Conservation (phyloP, 2,888 invertebrate species). For the Byasa hedistus region DNA sequence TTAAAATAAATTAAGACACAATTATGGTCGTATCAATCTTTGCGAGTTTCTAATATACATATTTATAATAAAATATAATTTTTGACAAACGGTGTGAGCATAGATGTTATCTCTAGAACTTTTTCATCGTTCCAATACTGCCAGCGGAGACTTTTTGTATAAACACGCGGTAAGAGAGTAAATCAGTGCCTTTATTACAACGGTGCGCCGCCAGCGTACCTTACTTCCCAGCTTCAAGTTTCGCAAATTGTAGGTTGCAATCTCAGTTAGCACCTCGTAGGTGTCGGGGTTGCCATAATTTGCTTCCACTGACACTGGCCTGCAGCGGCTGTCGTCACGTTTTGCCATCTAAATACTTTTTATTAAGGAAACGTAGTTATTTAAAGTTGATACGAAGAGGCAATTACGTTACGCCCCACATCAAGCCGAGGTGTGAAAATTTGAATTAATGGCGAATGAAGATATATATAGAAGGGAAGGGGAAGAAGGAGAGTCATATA, state of each 20-base stretch:
- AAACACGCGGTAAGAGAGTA: slow-evolving; percentile 44
- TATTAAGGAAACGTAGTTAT: slow-evolving; percentile 59
- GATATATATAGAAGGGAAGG: slow-evolving; percentile 24
- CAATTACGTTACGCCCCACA: slow-evolving; percentile 49
- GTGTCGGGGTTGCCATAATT: slow-evolving; percentile 80
- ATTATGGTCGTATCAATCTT: not conserved
- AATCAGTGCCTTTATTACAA: slow-evolving; percentile 48
- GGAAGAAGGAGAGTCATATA: slow-evolving; percentile 16
- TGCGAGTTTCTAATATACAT: not conserved
- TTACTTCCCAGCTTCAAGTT: slow-evolving; percentile 52
- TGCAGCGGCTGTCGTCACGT: slow-evolving; percentile 75
- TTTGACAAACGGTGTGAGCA: no score
- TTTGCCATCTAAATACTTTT: slow-evolving; percentile 71
- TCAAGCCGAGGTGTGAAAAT: slow-evolving; percentile 37
- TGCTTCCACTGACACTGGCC: slow-evolving; percentile 63
- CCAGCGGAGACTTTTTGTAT: not conserved
- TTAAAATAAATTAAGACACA: slow-evolving; percentile 1
- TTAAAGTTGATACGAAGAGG: slow-evolving; percentile 57
- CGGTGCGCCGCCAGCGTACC: slow-evolving; percentile 42
- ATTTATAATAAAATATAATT: not conserved
- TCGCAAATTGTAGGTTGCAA: slow-evolving; percentile 70
- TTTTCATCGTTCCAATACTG: not conserved
- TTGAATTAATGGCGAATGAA: slow-evolving; percentile 28
- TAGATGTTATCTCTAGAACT: no score
- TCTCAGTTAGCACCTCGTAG: slow-evolving; percentile 77